These are phyloP conservation scores for Phthorimaea operculella DNA, from an alignment of 1,140 invertebrate species.

Conservation along the genomic window DNA sequence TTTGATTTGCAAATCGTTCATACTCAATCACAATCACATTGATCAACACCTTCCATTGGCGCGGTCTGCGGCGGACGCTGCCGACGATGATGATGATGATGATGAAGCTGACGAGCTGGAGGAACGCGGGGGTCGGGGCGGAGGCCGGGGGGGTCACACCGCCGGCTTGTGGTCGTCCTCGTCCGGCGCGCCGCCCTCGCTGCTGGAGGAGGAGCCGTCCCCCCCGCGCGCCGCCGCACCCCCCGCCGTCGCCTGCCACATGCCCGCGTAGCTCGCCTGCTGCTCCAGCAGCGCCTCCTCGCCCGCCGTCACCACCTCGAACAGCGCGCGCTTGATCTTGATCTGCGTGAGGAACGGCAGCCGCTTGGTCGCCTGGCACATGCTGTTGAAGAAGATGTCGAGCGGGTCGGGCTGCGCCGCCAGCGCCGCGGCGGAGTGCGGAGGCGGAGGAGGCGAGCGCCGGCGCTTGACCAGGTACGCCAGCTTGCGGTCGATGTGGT, in stretches of 20 bases:
- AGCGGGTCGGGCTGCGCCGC: conserved; percentile 37
- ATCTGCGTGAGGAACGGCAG: conserved; percentile 53
- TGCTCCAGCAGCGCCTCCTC: conserved; percentile 55
- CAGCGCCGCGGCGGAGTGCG: conserved; percentile 6
- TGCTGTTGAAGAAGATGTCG: conserved; percentile 61
- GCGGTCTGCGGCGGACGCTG: too few relatives aligned
- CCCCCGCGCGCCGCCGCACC: not conserved
- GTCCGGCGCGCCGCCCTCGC: too few relatives aligned
- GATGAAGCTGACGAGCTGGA: too few relatives aligned
- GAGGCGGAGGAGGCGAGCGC: conserved; percentile 25
- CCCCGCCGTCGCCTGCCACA: conserved; percentile 36
- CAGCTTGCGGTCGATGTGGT: conserved; percentile 40
- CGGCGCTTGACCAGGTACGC: conserved; percentile 42
- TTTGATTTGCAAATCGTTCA: too few relatives aligned
- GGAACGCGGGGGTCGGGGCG: too few relatives aligned
- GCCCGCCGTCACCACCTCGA: conserved; percentile 47
- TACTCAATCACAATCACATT: too few relatives aligned
- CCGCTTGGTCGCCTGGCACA: conserved; percentile 59
- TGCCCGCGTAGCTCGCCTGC: conserved; percentile 52
- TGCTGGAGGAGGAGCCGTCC: not conserved
- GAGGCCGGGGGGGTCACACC: too few relatives aligned
- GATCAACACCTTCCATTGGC: too few relatives aligned
- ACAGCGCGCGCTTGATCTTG: conserved; percentile 47
- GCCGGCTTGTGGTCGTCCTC: too few relatives aligned
- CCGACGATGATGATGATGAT: too few relatives aligned